These are phyloP conservation scores for Pocillopora damicornis DNA, from an alignment of 64 coral and sea anemone species.

Conservation along the genomic window DNA sequence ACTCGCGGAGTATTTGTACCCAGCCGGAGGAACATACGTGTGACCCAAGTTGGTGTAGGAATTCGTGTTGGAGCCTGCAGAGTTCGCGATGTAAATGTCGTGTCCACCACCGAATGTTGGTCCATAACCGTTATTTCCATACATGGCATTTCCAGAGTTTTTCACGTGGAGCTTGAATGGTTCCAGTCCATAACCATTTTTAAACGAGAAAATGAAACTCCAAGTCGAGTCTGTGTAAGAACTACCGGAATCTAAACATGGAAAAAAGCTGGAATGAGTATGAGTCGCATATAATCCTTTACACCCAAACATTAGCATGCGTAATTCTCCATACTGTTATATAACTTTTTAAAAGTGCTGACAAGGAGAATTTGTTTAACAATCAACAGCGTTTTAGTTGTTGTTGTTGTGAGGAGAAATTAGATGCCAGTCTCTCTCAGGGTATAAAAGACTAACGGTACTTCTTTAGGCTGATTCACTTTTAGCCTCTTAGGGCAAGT, in stretches of 20 bases:
- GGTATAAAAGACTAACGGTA: too few species aligned
- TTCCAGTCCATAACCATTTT: constrained; percentile 30
- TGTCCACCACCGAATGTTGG: constrained; percentile 48
- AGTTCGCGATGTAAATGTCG: constrained; percentile 46
- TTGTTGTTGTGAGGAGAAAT: too few species aligned
- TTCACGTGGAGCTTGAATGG: constrained; percentile 43
- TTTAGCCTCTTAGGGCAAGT: too few species aligned
- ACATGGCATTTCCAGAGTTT: constrained; percentile 15
- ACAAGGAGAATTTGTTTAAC: too few species aligned
- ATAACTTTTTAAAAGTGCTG: too few species aligned
- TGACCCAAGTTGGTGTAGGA: constrained; percentile 29
- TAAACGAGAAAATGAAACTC: constrained; percentile 54
- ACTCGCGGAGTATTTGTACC: constrained; percentile 3
- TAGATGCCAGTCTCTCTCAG: too few species aligned
- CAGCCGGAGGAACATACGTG: constrained; percentile 7
- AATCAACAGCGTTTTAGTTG: too few species aligned
- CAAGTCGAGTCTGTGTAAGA: constrained; percentile 32
- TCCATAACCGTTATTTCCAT: constrained; percentile 47
- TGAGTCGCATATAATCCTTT: too few species aligned
- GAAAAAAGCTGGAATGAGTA: background rate
- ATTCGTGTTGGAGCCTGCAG: constrained; percentile 34
- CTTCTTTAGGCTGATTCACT: too few species aligned
- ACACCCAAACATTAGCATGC: too few species aligned
- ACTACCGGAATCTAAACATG: constrained; percentile 40
- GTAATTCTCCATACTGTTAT: too few species aligned